Conservation (phyloP, 2,113 vertebrate genomes). For the Nothobranchius kuhntae region DNA sequence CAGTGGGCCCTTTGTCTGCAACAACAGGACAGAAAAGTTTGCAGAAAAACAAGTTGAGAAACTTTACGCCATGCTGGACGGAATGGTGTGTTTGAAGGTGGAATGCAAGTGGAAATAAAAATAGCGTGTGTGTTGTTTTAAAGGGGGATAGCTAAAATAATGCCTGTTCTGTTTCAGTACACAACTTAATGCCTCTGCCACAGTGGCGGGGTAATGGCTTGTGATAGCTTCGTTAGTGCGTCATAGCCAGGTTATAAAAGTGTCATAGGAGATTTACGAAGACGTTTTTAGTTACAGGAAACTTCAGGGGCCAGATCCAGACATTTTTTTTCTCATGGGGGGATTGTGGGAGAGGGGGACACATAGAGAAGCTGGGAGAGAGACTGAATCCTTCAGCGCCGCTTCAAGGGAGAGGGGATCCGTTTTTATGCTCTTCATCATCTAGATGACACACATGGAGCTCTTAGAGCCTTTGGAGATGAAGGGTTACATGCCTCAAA, state of each 20-base stretch:
- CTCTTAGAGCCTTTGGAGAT: conserved; percentile 41
- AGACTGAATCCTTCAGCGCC: conserved; percentile 39
- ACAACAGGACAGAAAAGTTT: conserved; percentile 31
- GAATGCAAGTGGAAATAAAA: conserved; percentile 53
- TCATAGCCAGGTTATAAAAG: conserved; percentile 72
- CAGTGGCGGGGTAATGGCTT: conserved; percentile 64
- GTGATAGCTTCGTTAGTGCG: conserved; percentile 72
- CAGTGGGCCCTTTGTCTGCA: conserved; percentile 55
- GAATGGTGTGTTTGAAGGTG: conserved; percentile 47
- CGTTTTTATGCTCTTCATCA: conserved; percentile 57
- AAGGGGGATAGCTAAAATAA: conserved; percentile 58
- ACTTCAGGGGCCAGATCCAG: conserved; percentile 55
- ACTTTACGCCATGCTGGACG: conserved; percentile 37
- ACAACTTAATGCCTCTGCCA: conserved; percentile 52
- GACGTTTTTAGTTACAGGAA: conserved; percentile 75
- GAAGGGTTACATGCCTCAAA: conserved; percentile 56
- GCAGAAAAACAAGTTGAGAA: conserved; percentile 53
- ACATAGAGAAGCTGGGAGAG: background rate
- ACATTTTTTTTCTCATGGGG: conserved; percentile 23
- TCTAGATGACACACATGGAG: conserved; percentile 51
- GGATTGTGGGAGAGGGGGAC: background rate
- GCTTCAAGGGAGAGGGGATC: conserved; percentile 44
- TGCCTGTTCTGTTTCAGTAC: conserved; percentile 65
- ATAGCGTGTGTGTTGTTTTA: conserved; percentile 9
- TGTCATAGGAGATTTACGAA: conserved; percentile 69